These are phyloP conservation scores for Ophioninae sp. DNA, from an alignment of 2,888 invertebrate species.

Conservation along the genomic window DNA sequence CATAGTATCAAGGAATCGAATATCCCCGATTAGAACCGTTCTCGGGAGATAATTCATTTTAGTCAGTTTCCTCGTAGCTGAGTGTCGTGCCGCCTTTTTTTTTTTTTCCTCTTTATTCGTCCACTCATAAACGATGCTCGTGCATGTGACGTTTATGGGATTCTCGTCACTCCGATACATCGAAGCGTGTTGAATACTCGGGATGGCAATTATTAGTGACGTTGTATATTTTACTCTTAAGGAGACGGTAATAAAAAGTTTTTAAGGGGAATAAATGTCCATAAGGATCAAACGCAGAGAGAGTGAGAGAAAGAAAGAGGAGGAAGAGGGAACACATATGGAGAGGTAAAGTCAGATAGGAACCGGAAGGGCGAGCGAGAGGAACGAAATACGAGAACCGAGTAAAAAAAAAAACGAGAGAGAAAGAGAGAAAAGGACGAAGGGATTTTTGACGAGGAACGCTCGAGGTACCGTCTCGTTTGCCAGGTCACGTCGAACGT, in stretches of 20 bases:
- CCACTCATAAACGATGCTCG: constrained; percentile 34
- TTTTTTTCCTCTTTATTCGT: constrained; percentile 2
- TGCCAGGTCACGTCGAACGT: constrained; percentile 36
- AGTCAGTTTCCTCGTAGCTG: neutral
- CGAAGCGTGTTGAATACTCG: constrained; percentile 33
- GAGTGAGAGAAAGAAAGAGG: neutral
- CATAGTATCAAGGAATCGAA: constrained; percentile 10
- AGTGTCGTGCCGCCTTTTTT: too few relatives aligned
- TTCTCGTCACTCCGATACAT: constrained; percentile 1
- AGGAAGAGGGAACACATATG: neutral
- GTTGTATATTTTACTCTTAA: constrained; percentile 37
- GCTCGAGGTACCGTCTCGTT: constrained; percentile 6
- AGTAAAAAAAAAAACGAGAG: neutral
- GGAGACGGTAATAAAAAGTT: constrained; percentile 41
- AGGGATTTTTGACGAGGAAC: neutral
- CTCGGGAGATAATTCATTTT: constrained; percentile 4
- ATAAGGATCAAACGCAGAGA: constrained; percentile 13
- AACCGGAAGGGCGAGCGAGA: neutral
- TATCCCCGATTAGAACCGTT: constrained; percentile 6
- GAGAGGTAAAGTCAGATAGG: neutral
- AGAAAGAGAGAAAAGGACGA: neutral
- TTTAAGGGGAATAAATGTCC: constrained; percentile 29
- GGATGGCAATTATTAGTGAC: constrained; percentile 51
- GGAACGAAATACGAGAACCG: neutral
- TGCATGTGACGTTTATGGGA: constrained; percentile 23